Evolutionary conservation across 1,140 invertebrate species (phyloP).

Genomic region (Formica exsecta): DNA sequence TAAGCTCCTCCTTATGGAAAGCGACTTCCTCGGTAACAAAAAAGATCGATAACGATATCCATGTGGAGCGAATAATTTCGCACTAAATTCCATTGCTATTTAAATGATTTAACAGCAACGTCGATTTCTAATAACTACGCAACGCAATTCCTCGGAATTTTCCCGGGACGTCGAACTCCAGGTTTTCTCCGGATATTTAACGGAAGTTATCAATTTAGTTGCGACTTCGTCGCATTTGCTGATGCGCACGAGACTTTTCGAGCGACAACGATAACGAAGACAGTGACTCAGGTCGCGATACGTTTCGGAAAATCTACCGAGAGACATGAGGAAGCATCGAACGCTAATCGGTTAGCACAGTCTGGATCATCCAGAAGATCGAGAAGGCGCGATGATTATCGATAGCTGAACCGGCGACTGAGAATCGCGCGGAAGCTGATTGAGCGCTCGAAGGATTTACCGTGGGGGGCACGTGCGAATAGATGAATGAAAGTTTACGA

Average conservation of each 20-base stretch:
- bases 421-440: constrained; percentile 49
- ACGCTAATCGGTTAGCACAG: neutral
- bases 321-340: constrained; percentile 14
- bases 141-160: neutral
- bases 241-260: constrained; percentile 13
- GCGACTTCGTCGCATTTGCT: constrained; percentile 12
- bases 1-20: neutral
- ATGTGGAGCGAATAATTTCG: neutral
- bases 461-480: constrained; percentile 79
- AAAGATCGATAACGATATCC: constrained; percentile 11
- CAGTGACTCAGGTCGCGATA: neutral
- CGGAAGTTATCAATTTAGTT: constrained; percentile 41
- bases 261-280: neutral
- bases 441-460: constrained; percentile 29
- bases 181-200: constrained; percentile 14
- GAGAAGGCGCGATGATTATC: constrained; percentile 59
- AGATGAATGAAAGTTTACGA: constrained; percentile 84
- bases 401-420: constrained; percentile 18
- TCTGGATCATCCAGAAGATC: constrained; percentile 16
- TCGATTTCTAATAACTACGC: neutral
- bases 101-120: neutral
- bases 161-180: neutral
- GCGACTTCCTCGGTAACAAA: neutral
- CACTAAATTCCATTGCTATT: neutral
- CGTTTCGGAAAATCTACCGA: neutral